Base-by-base conservation (phyloP, 1,140 invertebrate species). In the Platyscapa corneri region DNA sequence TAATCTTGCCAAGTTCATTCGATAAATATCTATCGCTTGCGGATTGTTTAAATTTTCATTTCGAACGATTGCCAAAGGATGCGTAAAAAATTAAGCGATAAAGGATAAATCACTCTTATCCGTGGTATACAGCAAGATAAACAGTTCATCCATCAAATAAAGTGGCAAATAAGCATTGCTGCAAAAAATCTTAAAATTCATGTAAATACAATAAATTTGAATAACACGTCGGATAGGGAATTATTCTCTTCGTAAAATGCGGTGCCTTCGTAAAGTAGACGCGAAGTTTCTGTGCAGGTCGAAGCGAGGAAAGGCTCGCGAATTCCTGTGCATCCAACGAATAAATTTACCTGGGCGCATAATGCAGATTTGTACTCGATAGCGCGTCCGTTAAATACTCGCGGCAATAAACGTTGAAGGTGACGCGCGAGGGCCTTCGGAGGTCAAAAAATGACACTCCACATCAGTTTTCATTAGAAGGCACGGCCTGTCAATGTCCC, bases 401-500 rank as follows among this genome's bases (percentile, higher is more conserved):
- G 8, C 8, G 67, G 37, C 20, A 67, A 82, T 72, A 70, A 82
- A 82, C 34, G 12, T 46, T 7, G 78, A 81, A 67, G 39, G 78
- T 81, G 78, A 82, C 37, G 30, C 80, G 65, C 18, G 42, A 81
- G 14, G 30, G 23, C 32, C 60, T 27, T n/a, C 39, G 18, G 39
- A 70, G 53, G 53, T 46, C 39, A 67, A 79, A 65, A 65, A 56
- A 39, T 30, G 64, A 67, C n/a, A 32, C 37, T 30, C 60, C 53
- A 81, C 42, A 49, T 81, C n/a, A 67, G 64, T 81, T 81, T 81
- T 70, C 78, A 81, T 81, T 81, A 81, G 34, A 46, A 81, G 64
- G 78, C 78, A 56, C 67, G 30, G 32, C 81, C 34, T 64, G 70
- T 64, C 16, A 46, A 23, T 27, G 42, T 67, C 10, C 16, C 14